Conservation (phyloP, 2,113 vertebrate species). For the Ailurus styani region DNA sequence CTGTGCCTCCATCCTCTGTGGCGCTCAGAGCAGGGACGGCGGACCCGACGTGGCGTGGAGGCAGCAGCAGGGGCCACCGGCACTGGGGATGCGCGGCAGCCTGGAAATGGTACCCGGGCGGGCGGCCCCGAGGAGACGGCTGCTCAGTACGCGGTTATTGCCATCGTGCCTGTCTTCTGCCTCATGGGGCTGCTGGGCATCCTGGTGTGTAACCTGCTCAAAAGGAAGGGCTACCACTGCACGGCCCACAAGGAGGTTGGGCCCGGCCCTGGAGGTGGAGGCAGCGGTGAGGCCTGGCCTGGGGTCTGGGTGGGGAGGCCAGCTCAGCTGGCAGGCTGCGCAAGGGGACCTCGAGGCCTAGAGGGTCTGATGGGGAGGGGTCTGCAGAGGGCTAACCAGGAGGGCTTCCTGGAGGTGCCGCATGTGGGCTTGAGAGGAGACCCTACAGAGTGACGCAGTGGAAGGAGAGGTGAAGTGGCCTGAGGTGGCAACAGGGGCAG, state of each 20-base stretch:
- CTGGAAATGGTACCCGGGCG: constrained; percentile 81
- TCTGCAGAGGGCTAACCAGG: background rate
- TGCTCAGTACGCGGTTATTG: constrained; percentile 90
- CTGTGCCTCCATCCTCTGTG: background rate
- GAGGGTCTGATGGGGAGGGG: background rate
- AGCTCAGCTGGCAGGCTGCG: background rate
- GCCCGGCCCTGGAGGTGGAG: constrained; percentile 70
- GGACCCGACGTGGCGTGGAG: constrained; percentile 63
- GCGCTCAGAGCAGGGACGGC: constrained; percentile 44
- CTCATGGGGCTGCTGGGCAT: constrained; percentile 94
- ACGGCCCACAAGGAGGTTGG: constrained; percentile 86
- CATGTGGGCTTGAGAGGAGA: background rate
- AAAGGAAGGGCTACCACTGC: constrained; percentile 95
- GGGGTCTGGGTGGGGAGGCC: background rate
- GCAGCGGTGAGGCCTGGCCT: constrained; percentile 81
- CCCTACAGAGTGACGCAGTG: background rate
- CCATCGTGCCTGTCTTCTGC: constrained; percentile 94
- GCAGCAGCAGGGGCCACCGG: constrained; percentile 17
- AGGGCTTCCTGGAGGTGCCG: background rate
- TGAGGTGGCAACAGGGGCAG: accelerated
- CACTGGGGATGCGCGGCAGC: background rate
- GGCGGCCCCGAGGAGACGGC: constrained; percentile 84
- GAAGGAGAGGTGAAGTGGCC: background rate
- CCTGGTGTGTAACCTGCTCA: constrained; percentile 94
- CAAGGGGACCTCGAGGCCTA: background rate